Evolutionary conservation across 1,140 invertebrate species (phyloP), one percentile per base, ranked within the genome.

Genomic region (Drosophila bifasciata): DNA sequence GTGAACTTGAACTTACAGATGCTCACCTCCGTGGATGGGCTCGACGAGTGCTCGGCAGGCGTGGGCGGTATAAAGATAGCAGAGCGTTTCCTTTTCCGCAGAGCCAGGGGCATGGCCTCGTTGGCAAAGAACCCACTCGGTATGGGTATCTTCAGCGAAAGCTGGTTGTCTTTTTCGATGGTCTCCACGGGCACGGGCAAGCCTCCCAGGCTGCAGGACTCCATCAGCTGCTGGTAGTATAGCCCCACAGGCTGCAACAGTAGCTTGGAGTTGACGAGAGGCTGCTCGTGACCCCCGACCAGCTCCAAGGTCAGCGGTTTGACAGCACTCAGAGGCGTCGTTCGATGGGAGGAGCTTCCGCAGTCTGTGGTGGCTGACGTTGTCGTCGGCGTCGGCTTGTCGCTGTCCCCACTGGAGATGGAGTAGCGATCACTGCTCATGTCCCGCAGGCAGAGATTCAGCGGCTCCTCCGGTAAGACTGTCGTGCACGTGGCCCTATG

Each of bases 1-100:
- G 96, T 97, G 86, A 98, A 97, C 89, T 98, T 98, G 83, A 98
- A 98, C 86, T 97, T 98, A 90, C 97, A 97, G 86, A 97, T 98
- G 91, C 96, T 97, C 43, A 96, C 96, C 91, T 96, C 95, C 0
- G 95, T 96, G 0, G 95, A 95, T 0, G 95, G 95, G 74, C 95
- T 95, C 8, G 95, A 94, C 4, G 93, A 92, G 62, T 94, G 95
- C 66, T 96, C 95, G 0, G 94, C 92, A 0, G 95, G 95, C 91
- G 96, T 94, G 0, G 95, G 96, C 0, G 96, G 96, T 48, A 96
- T 96, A 79, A 96, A 96, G 55, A 96, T 96, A 0, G 96, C 96
- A 0, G 95, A 96, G 0, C 95, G 92, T 74, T 96, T 96, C 21
- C 95, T 92, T 79, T 96, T 96, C 0, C 94, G 94, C 3, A 94